Evolutionary conservation across 2,888 invertebrate species (phyloP), one percentile per base, ranked within the genome.

Genomic region (Acanthosoma haemorrhoidale): DNA sequence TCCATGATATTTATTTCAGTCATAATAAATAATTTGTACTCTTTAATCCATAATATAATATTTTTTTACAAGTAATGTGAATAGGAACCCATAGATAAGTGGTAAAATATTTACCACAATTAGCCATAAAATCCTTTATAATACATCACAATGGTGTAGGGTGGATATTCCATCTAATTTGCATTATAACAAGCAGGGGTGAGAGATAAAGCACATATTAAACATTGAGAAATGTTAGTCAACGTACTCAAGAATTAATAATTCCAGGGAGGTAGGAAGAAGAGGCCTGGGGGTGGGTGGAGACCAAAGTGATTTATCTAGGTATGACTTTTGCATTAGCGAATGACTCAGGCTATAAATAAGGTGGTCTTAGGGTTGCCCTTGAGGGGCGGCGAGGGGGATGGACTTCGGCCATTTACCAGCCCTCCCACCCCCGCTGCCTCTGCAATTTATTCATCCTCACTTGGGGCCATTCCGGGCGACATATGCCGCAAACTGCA

Each of bases 291-390:
- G 29, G 9, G 59, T 8, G 64, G 64, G 38, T 8, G 64, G 64
- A 25, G 25, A 25, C 4, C 51, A 3, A 32, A 32, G 60, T 64
- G 64, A 64, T 57, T 67, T 67, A 67, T 67, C 57, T 67, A 57
- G 51, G 67, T 67, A 67, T 67, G 67, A 67, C 67, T 67, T 64
- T 64, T 64, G 25, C 64, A 64, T 64, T 57, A 51, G 57, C 11
- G 60, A n/a, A 51, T 67, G 67, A 67, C 51, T 67, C 67, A 67
- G 1, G 16, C 67, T 51, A 57, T 67, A 41, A 67, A 41, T 51
- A 34, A 57, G 51, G 51, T 67, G 32, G 41, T 18, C 51, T 39
- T 57, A 18, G 31, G 64, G 29, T 41, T 21, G 32, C 38, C 34
- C 38, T 32, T n/a, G 38, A 25, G 61, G 34, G 61, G 18, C 25